Conservation (phyloP, 2,113 vertebrate species). For the Propithecus coquereli region DNA sequence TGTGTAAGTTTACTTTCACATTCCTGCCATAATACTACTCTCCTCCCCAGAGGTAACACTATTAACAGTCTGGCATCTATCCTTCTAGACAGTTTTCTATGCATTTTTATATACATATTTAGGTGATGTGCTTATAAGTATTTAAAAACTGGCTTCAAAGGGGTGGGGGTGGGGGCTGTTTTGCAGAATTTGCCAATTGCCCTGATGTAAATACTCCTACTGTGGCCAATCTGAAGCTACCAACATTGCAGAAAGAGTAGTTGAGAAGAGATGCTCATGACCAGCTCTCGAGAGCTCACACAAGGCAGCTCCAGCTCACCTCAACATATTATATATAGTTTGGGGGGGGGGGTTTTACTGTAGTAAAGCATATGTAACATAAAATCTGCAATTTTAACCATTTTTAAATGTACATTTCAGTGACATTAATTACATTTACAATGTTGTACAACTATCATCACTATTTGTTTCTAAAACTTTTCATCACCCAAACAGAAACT, state of each 20-base stretch:
- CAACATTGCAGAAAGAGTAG: neutral
- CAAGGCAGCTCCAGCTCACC: neutral
- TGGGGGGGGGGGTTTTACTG: neutral
- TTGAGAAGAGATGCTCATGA: neutral
- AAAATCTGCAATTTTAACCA: slow-evolving; percentile 25
- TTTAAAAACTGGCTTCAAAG: neutral
- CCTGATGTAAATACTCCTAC: neutral
- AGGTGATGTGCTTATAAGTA: neutral
- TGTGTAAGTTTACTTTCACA: neutral
- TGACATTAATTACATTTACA: neutral
- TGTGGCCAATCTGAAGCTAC: neutral
- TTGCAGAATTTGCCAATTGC: neutral
- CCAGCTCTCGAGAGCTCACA: neutral
- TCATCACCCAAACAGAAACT: slow-evolving; percentile 39
- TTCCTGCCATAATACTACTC: neutral
- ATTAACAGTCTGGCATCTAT: neutral
- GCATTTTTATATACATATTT: neutral
- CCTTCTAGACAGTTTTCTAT: neutral
- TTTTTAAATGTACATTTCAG: neutral
- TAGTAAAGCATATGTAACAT: neutral
- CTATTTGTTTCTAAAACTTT: slow-evolving; percentile 15
- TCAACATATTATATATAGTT: neutral
- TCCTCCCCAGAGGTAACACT: neutral
- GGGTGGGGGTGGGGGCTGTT: neutral
- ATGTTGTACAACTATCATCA: neutral